Base-by-base conservation (phyloP, 2,888 invertebrate species). In the Meteorus colon region DNA sequence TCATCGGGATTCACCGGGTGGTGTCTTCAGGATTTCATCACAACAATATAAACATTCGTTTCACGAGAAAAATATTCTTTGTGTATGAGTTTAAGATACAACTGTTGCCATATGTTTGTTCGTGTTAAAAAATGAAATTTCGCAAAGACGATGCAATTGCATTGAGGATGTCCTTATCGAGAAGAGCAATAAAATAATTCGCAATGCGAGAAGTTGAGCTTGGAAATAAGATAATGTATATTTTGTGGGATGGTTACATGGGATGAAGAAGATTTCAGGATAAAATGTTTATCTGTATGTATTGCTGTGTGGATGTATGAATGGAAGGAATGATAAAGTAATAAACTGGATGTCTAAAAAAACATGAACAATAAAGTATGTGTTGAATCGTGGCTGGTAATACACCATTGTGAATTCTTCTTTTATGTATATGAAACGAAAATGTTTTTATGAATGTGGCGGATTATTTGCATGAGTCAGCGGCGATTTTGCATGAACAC, bases 241-340 rank as follows among this genome's bases (percentile, higher is more conserved):
- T 48, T 48, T 27, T 60, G 8, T 60, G 6, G 4, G 24, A 60
- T 65, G 19, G 10, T 34, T 14, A 37, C 55, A 76, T 63, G 59
- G 24, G 60, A 67, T 41, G 68, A 74, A 75, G 24, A 65, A 66
- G 74, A 78, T 75, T 73, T 77, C 72, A 77, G 74, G 78, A 71
- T 70, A 78, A 75, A 70, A 77, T 73, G 75, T 77, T 75, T 70
- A n/a, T 41, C 59, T 34, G 73, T 71, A 69, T 59, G 73, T 75
- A 76, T 76, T 76, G 78, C 66, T 67, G 74, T 78, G 73, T 79
- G 31, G 74, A 60, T 67, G 71, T 59, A 62, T 78, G 79, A 77
- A 79, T 77, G 78, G 74, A 48, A 41, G 45, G 72, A 59, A 75
- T 77, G 75, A 78, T 76, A 73, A 78, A 72, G 73, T 74, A 74